Percentiles rank a stretch among this genome's conserved stretches.
phyloP scores from a whole-genome alignment of 2,113 vertebrate genomes.

The Bubalus kerabau region DNA sequence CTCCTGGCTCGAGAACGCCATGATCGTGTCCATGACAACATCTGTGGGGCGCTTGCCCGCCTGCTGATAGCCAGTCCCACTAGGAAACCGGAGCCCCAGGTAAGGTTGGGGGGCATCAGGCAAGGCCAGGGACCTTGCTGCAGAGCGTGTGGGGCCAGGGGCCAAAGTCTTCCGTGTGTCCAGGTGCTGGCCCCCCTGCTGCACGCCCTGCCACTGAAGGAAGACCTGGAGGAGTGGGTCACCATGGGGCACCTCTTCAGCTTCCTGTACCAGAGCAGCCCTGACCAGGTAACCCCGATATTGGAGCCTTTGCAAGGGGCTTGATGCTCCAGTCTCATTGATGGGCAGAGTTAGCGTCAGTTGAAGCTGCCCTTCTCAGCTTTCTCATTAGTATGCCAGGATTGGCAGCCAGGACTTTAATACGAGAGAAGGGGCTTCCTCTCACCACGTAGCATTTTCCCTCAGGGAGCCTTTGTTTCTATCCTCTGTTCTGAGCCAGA shows the following conservation, averaged over 20 bases:
- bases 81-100: conserved; percentile 86
- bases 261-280: conserved; percentile 82
- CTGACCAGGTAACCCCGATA: conserved; percentile 58
- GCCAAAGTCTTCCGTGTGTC: background rate
- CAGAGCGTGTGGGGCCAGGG: background rate
- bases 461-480: background rate
- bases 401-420: background rate
- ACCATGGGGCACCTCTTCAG: conserved; percentile 86
- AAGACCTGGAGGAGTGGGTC: conserved; percentile 90
- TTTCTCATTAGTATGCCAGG: background rate
- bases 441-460: background rate
- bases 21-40: conserved; percentile 86
- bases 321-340: background rate
- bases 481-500: background rate
- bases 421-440: background rate
- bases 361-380: background rate
- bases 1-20: conserved; percentile 84
- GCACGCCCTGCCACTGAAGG: conserved; percentile 83
- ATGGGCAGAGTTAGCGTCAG: background rate
- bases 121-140: background rate
- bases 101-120: conserved; percentile 32
- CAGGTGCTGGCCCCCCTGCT: conserved; percentile 88
- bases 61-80: conserved; percentile 83
- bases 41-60: conserved; percentile 89
- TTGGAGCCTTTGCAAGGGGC: background rate